Percentiles rank a stretch among this genome's conserved stretches.
These are phyloP conservation scores for Diploptera punctata DNA, from an alignment of 2,888 invertebrate genomes.

Conservation along the genomic window DNA sequence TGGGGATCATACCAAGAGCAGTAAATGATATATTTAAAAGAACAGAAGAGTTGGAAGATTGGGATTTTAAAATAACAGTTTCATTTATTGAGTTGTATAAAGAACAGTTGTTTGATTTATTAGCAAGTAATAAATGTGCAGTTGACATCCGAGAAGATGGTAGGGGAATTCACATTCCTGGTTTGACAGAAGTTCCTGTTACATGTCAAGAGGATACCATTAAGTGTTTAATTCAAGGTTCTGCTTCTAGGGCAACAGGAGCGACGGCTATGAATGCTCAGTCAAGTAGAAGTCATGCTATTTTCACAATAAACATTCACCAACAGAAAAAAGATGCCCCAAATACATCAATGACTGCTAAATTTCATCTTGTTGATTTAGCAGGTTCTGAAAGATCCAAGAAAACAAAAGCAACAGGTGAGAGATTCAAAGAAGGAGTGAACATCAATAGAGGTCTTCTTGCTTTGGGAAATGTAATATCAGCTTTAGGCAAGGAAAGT, in stretches of 20 bases:
- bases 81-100: conserved; percentile 93
- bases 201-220: conserved; percentile 69
- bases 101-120: conserved; percentile 85
- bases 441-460: conserved; percentile 92
- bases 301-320: conserved; percentile 73
- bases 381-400: conserved; percentile 92
- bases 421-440: conserved; percentile 86
- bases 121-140: conserved; percentile 68
- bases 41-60: conserved; percentile 65
- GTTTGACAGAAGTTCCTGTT: conserved; percentile 70
- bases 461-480: conserved; percentile 93
- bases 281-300: conserved; percentile 90
- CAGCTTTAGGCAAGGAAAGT: conserved; percentile 79
- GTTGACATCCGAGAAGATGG: conserved; percentile 85
- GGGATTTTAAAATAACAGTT: conserved; percentile 72
- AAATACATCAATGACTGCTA: conserved; percentile 75
- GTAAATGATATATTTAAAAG: conserved; percentile 80
- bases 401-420: conserved; percentile 89
- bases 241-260: conserved; percentile 78
- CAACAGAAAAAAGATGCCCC: conserved; percentile 72
- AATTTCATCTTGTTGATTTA: conserved; percentile 90
- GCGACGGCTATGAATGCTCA: conserved; percentile 92
- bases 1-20: conserved; percentile 89
- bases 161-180: conserved; percentile 58
- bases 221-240: conserved; percentile 67